Conservation (phyloP, 2,113 vertebrate species). For the Eretmochelys imbricata region DNA sequence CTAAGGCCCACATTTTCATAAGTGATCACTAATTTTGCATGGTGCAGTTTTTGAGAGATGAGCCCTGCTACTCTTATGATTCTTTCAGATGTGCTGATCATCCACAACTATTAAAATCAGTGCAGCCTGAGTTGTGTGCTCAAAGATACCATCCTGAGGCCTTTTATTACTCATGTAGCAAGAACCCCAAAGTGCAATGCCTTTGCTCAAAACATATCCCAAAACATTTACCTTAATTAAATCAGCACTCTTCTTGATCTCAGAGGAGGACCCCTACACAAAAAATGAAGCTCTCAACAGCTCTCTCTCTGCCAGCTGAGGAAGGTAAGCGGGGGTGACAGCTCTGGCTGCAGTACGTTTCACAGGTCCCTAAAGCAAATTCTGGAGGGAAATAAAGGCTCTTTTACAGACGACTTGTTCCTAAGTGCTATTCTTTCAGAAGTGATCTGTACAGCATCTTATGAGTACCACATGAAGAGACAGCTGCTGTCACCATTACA, state of each 20-base stretch:
- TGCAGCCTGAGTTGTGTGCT: not conserved
- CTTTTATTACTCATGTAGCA: not conserved
- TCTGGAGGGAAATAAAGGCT: not conserved
- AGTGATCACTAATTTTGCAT: not conserved
- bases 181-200: not conserved
- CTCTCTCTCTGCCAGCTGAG: not conserved
- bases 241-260: not conserved
- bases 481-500: not conserved
- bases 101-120: not conserved
- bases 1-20: not conserved
- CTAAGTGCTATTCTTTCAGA: not conserved
- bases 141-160: not conserved
- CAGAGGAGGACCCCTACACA: not conserved
- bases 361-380: not conserved
- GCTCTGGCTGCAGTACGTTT: not conserved
- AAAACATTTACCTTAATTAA: not conserved
- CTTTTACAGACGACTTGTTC: not conserved
- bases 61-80: not conserved
- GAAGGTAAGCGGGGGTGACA: conserved; percentile 11
- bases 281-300: not conserved
- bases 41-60: not conserved
- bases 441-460: not conserved
- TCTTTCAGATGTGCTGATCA: not conserved
- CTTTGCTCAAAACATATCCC: accelerated
- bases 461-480: not conserved